Percentiles rank a stretch among this genome's conserved stretches.
Conservation (phyloP, 2,888 invertebrate species). For the Cheilosia grossa region DNA sequence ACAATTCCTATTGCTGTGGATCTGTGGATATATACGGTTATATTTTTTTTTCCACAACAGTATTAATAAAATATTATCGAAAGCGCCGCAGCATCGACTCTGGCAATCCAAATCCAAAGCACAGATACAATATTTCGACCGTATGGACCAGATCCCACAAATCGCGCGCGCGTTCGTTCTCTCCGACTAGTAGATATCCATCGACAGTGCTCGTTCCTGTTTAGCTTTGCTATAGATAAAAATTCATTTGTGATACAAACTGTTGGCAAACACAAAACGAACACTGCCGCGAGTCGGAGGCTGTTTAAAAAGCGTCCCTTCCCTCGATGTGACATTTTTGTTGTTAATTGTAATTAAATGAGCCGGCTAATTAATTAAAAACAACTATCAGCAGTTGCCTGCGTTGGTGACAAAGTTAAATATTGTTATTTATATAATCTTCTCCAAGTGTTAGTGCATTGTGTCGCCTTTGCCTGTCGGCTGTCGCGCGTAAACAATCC, state of each 20-base stretch:
- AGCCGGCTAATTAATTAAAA: slow-evolving; percentile 47
- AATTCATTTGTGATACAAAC: background rate
- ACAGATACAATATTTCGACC: slow-evolving; percentile 49
- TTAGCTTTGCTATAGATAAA: slow-evolving; percentile 14
- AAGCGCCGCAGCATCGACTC: slow-evolving; percentile 41
- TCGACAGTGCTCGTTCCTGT: background rate
- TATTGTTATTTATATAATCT: slow-evolving; percentile 5
- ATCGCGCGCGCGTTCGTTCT: slow-evolving; percentile 16
- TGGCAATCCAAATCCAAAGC: slow-evolving; percentile 26
- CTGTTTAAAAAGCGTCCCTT: slow-evolving; percentile 12
- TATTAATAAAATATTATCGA: slow-evolving; percentile 47
- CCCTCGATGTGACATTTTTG: background rate
- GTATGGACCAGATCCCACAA: slow-evolving; percentile 41
- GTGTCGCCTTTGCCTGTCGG: too few species aligned
- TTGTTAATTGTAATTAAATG: background rate
- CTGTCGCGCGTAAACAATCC: background rate
- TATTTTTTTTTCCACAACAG: slow-evolving; percentile 39
- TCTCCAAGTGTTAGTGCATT: slow-evolving; percentile 16
- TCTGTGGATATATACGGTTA: background rate
- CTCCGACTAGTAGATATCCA: background rate
- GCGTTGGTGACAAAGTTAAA: background rate
- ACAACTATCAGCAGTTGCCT: slow-evolving; percentile 9
- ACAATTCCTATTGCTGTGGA: slow-evolving; percentile 21
- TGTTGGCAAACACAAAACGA: background rate
- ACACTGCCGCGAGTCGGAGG: slow-evolving; percentile 34